phyloP scores from a whole-genome alignment of 2,888 invertebrate genomes.

The Brenthis daphne region DNA sequence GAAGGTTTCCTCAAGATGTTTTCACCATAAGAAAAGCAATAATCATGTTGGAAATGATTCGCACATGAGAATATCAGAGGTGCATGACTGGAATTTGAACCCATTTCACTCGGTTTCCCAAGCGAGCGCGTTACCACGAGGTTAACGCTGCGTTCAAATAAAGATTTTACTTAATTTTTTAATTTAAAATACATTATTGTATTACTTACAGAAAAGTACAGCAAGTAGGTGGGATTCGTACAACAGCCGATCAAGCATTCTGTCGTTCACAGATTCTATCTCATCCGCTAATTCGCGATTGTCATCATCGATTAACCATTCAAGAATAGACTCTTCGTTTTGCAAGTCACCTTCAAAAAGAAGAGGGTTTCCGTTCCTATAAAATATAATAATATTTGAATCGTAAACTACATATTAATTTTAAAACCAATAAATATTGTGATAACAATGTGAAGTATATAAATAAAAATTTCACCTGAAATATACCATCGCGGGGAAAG shows the following conservation, averaged over 20 bases:
- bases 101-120: too few relatives aligned
- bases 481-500: conserved; percentile 95
- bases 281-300: conserved; percentile 96
- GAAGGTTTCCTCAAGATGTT: too few relatives aligned
- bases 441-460: background rate
- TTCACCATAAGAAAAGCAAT: too few relatives aligned
- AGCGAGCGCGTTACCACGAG: too few relatives aligned
- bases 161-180: too few relatives aligned
- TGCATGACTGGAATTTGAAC: too few relatives aligned
- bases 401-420: background rate
- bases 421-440: background rate
- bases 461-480: conserved; percentile 83
- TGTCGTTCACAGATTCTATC: conserved; percentile 94
- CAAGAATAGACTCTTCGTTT: conserved; percentile 94
- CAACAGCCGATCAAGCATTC: conserved; percentile 93
- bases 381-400: conserved; percentile 47
- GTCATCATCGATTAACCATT: conserved; percentile 96
- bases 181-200: background rate
- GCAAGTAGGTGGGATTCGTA: conserved; percentile 93
- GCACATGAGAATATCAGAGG: too few relatives aligned
- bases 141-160: too few relatives aligned
- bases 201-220: conserved; percentile 92
- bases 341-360: conserved; percentile 95
- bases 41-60: too few relatives aligned
- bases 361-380: conserved; percentile 93